Evolutionary conservation across 2,888 invertebrate species (phyloP), one percentile per base, ranked within the genome.

Genomic region (Lobophora halterata): DNA sequence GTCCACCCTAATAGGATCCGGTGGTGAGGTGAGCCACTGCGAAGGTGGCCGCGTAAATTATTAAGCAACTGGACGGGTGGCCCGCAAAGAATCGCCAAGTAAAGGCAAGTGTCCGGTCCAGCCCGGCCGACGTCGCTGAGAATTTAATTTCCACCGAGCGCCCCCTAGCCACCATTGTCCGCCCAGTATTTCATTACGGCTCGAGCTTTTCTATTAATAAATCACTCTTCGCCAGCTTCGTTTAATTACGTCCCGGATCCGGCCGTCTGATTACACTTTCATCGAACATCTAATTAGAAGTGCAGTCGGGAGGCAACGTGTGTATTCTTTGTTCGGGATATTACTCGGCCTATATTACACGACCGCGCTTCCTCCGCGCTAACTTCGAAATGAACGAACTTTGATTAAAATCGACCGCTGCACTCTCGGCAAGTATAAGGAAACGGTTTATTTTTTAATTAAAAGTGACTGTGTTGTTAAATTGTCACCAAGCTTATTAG

Each of bases 201-300:
- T 78, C 73, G 72, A 82, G 86, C 85, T 87, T 85, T 86, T 86
- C 87, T 87, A 87, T 86, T 87, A 87, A 87, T 87, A 87, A 87
- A 87, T 87, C 87, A 87, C 85, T 86, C 81, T 85, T 87, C 85
- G 86, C 83, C 75, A 72, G 76, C 74, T 71, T 78, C 81, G 78
- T 86, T 87, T 87, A 87, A 87, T 87, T 87, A 86, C 87, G 79
- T 73, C 78, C 81, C 72, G 78, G 81, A 81, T 83, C 81, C 79
- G 76, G 71, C 75, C 81, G 81, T 82, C 82, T 85, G 86, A 87
- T 87, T 85, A 87, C 87, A 85, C 77, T 86, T 83, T 86, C 85
- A 86, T 87, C 83, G 87, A 86, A 85, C 86, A 82, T 85, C 82
- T 87, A 86, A 87, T 86, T 86, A 85, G 82, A 72, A 81, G 79